phyloP scores from a whole-genome alignment of 2,888 invertebrate genomes.

The Dolichomitus sp. region DNA sequence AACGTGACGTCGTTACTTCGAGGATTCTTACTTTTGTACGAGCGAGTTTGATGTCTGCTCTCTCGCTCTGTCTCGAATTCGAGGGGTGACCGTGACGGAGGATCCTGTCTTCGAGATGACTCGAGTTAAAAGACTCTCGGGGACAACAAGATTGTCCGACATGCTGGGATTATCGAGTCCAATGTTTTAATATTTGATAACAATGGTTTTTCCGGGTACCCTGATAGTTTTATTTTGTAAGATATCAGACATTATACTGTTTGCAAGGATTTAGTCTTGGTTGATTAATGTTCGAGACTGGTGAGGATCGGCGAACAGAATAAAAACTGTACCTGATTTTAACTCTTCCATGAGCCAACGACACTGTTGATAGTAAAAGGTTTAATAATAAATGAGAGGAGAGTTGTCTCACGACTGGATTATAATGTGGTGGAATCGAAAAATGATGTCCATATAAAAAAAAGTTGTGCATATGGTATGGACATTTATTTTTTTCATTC shows the following conservation, averaged over 20 bases:
- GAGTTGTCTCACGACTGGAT: neutral
- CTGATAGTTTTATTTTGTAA: neutral
- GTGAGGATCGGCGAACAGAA: too few relatives aligned
- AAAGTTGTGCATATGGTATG: too few relatives aligned
- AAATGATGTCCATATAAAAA: too few relatives aligned
- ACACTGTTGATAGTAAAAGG: neutral
- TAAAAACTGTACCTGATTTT: too few relatives aligned
- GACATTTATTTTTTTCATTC: too few relatives aligned
- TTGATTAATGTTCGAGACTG: neutral
- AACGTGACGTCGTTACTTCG: constrained; percentile 81
- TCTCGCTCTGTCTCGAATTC: constrained; percentile 33
- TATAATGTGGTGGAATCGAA: too few relatives aligned
- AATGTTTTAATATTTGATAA: neutral
- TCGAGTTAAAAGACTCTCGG: constrained; percentile 12
- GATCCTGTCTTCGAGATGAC: constrained; percentile 26
- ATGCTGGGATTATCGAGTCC: neutral
- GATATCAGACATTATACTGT: neutral
- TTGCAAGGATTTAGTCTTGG: neutral
- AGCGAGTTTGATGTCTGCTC: constrained; percentile 42
- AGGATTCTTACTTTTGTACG: constrained; percentile 72
- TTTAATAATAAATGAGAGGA: neutral
- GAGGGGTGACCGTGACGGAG: constrained; percentile 36
- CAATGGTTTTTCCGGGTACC: neutral
- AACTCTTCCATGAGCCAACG: too few relatives aligned
- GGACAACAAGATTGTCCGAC: neutral